Evolutionary conservation across 2,797 vertebrate genomes (phyloP), one percentile per base, ranked within the genome.

Genomic region (Aldrovandia affinis): DNA sequence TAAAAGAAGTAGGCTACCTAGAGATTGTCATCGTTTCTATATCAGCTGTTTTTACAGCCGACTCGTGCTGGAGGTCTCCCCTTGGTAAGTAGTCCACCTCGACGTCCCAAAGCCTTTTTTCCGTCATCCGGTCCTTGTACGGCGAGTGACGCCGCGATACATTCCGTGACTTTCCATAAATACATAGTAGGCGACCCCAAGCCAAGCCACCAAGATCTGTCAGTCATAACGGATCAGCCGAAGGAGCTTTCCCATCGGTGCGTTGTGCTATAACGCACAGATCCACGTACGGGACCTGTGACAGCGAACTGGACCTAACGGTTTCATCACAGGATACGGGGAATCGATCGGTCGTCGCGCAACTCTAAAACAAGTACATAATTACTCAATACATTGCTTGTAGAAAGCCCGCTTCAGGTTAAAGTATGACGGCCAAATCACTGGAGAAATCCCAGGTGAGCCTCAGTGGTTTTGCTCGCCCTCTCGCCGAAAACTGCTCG

Each of bases 121-220:
- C 86, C 93, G 54, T 1, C 92, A 93, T 89, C 91, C 94, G 95
- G 93, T 97, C 97, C 97, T 96, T 97, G 93, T 97, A 95, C 97
- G 97, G 97, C 93, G 87, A 96, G 93, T 97, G 97, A 97, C 97
- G 96, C 96, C 89, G 92, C 90, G 90, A 94, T 87, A 92, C 88
- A 94, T 94, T 96, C 92, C 94, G 93, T 92, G 91, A 92, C 94
- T 90, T 93, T 93, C 94, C 94, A 96, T 96, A 97, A 96, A 97
- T 96, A 94, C 94, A 91, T 91, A 88, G 86, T 85, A 94, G 94
- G 15, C 3, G 15, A 30, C n/a, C 87, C 92, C 92, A 91, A 92
- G 93, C 94, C 88, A n/a, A 61, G n/a, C 90, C 87, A 88, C 86
- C 88, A 88, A 89, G 91, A 92, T 94, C 93, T 87, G 92, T 94